These are phyloP conservation scores for Eristalis pertinax DNA, from an alignment of 2,888 invertebrate genomes.

Conservation along the genomic window DNA sequence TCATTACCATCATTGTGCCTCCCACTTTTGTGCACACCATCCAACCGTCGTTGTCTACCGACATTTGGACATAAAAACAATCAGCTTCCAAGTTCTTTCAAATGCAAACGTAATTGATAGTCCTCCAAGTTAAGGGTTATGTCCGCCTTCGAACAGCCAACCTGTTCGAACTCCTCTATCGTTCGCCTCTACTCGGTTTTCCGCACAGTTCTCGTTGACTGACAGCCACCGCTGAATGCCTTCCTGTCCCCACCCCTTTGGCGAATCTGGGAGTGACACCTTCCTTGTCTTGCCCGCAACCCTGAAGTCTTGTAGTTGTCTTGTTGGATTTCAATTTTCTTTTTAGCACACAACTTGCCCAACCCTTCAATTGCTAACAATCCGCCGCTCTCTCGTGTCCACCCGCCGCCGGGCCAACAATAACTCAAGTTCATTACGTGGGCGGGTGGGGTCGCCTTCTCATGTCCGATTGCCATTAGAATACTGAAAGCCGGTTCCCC, in stretches of 20 bases:
- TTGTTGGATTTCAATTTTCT: neutral
- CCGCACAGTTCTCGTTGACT: neutral
- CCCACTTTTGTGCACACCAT: too few species aligned
- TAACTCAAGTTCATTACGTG: constrained; percentile 69
- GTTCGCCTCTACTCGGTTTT: neutral
- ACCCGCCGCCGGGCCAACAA: constrained; percentile 27
- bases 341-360: neutral
- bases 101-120: neutral
- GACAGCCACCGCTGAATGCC: neutral
- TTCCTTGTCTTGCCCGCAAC: neutral
- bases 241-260: neutral
- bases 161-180: neutral
- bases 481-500: constrained; percentile 49
- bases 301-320: neutral
- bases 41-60: too few species aligned
- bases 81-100: neutral
- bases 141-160: neutral
- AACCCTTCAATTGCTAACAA: neutral
- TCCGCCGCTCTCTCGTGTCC: neutral
- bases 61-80: neutral
- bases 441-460: constrained; percentile 57
- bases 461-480: constrained; percentile 25
- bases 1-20: too few species aligned
- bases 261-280: neutral
- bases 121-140: neutral